Conservation (phyloP, 2,888 invertebrate genomes). For the Dicycla oo region DNA sequence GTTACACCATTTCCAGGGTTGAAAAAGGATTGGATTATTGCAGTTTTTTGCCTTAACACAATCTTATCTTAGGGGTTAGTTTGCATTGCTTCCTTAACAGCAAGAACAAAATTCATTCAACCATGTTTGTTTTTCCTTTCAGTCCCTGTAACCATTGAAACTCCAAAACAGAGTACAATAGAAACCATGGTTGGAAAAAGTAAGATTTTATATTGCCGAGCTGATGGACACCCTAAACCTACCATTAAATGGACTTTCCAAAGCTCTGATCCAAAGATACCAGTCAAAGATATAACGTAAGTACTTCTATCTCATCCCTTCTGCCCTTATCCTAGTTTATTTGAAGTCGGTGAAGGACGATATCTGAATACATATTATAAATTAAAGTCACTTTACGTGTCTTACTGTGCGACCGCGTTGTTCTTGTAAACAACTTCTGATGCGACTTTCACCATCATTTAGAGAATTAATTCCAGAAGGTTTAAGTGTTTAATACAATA, state of each 20-base stretch:
- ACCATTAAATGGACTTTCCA: constrained; percentile 70
- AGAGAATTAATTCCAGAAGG: neutral
- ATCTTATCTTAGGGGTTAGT: neutral
- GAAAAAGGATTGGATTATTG: neutral
- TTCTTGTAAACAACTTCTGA: neutral
- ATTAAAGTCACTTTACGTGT: neutral
- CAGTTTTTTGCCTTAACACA: neutral
- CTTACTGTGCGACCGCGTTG: neutral
- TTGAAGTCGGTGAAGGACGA: too few relatives aligned
- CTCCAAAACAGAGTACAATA: constrained; percentile 58
- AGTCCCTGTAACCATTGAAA: constrained; percentile 54
- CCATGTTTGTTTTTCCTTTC: constrained; percentile 1
- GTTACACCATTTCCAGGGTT: neutral
- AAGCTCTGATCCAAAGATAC: constrained; percentile 39
- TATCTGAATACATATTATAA: too few relatives aligned
- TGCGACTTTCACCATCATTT: neutral
- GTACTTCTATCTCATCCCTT: constrained; percentile 15
- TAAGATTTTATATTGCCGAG: constrained; percentile 68
- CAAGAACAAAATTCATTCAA: neutral
- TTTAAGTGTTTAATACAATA: neutral
- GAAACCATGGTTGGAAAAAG: constrained; percentile 61
- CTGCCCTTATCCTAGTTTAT: neutral
- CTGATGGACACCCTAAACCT: constrained; percentile 73
- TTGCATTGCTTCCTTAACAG: neutral
- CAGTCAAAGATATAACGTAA: constrained; percentile 61